phyloP scores from a whole-genome alignment of 2,113 vertebrate genomes.

The Dissostichus mawsoni region DNA sequence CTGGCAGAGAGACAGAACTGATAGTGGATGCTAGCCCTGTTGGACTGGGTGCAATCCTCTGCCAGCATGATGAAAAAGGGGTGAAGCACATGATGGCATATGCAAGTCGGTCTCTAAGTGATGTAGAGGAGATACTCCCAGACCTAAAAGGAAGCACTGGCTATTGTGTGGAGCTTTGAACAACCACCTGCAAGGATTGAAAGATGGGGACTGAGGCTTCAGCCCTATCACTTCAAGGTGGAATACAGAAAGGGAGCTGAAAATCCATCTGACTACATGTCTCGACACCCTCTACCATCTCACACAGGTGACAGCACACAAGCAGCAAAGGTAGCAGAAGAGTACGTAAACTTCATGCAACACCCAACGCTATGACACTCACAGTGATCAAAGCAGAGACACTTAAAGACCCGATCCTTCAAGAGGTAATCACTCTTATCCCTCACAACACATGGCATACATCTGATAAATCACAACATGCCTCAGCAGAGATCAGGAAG shows the following conservation, averaged over 20 bases:
- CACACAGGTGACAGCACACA: slow-evolving; percentile 11
- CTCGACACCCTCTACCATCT: neutral
- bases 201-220: slow-evolving; percentile 37
- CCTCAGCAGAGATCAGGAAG: too few species aligned
- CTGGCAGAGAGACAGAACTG: too few species aligned
- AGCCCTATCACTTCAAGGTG: slow-evolving; percentile 40
- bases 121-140: neutral
- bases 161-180: neutral
- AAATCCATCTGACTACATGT: slow-evolving; percentile 46
- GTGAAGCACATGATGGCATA: neutral
- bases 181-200: slow-evolving; percentile 31
- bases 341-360: too few species aligned
- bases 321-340: slow-evolving; percentile 24
- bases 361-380: neutral
- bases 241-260: slow-evolving; percentile 36
- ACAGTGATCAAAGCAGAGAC: neutral
- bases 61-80: too few species aligned
- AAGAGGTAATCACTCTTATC: too few species aligned
- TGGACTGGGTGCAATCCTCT: too few species aligned
- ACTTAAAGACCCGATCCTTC: too few species aligned
- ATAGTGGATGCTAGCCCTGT: too few species aligned
- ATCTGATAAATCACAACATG: too few species aligned
- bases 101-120: too few species aligned
- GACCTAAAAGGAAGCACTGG: neutral
- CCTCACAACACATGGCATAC: too few species aligned